phyloP scores from a whole-genome alignment of 2,797 vertebrate species.

The Heterohyrax brucei region DNA sequence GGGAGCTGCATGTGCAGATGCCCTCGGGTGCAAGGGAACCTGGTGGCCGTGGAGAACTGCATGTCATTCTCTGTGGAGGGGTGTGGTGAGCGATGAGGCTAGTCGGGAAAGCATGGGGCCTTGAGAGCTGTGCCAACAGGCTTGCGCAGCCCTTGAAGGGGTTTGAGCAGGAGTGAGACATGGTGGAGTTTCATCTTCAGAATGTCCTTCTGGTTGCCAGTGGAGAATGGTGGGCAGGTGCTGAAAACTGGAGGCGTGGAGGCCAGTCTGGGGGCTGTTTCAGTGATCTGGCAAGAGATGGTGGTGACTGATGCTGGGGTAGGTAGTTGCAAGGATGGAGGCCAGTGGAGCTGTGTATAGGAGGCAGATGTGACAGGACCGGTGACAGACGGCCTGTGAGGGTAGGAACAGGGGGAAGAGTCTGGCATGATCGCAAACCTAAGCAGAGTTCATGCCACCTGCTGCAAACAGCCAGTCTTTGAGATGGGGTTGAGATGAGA shows the following conservation, averaged over 20 bases:
- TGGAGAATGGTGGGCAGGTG: neutral
- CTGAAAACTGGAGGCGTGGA: neutral
- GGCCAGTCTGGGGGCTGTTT: neutral
- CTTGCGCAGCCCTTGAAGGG: neutral
- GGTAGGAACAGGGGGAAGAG: neutral
- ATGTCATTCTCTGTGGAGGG: neutral
- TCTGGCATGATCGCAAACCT: neutral
- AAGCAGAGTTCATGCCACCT: too few species aligned
- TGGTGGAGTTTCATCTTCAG: neutral
- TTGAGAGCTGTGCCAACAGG: neutral
- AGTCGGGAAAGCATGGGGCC: neutral
- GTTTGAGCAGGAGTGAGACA: conserved; percentile 22
- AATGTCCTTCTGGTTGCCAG: conserved; percentile 34
- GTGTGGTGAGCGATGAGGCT: neutral
- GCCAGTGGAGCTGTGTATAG: neutral
- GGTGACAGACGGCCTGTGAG: neutral
- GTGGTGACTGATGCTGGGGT: neutral
- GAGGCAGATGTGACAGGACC: neutral
- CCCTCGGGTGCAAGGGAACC: neutral
- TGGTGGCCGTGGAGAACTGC: neutral
- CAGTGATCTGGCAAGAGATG: neutral
- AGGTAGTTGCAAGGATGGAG: neutral
- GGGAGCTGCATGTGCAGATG: neutral
- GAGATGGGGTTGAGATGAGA: too few species aligned
- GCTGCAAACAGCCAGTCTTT: too few species aligned